Conservation (phyloP, 2,888 invertebrate species). For the Hetaerina titia region DNA sequence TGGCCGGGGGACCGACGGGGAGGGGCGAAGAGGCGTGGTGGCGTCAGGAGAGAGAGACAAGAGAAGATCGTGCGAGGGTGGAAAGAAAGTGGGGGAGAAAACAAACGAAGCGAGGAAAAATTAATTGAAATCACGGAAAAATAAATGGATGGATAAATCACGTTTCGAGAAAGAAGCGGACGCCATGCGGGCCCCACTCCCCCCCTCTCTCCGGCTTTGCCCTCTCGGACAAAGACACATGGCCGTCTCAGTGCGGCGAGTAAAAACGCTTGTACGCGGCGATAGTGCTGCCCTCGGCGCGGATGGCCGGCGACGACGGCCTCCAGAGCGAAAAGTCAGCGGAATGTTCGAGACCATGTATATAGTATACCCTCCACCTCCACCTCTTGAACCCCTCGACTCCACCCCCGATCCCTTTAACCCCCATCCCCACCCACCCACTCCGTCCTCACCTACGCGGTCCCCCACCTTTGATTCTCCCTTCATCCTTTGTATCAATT, state of each 20-base stretch:
- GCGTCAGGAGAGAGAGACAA: conserved; percentile 26
- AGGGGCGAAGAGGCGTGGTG: background rate
- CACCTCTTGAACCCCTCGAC: background rate
- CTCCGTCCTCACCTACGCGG: background rate
- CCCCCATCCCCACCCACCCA: too few relatives aligned
- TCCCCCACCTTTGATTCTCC: background rate
- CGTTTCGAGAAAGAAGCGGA: conserved; percentile 60
- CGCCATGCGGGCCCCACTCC: conserved; percentile 5
- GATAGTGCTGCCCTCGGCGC: conserved; percentile 53
- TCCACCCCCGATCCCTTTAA: background rate
- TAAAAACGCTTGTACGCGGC: conserved; percentile 59
- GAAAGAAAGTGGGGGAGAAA: conserved; percentile 11
- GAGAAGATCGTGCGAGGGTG: conserved; percentile 60
- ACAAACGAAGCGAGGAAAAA: conserved; percentile 62
- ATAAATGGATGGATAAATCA: conserved; percentile 67
- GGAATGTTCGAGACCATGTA: conserved; percentile 56
- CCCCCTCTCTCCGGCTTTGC: background rate
- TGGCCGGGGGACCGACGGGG: background rate
- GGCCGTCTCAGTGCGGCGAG: conserved; percentile 56
- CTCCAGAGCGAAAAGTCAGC: conserved; percentile 50
- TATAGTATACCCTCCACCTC: background rate
- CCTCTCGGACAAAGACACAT: conserved; percentile 53
- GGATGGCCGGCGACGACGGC: conserved; percentile 50
- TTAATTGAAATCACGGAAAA: conserved; percentile 67
- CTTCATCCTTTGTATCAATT: background rate